phyloP scores from a whole-genome alignment of 2,888 invertebrate species.

The Synanthedon formicaeformis region DNA sequence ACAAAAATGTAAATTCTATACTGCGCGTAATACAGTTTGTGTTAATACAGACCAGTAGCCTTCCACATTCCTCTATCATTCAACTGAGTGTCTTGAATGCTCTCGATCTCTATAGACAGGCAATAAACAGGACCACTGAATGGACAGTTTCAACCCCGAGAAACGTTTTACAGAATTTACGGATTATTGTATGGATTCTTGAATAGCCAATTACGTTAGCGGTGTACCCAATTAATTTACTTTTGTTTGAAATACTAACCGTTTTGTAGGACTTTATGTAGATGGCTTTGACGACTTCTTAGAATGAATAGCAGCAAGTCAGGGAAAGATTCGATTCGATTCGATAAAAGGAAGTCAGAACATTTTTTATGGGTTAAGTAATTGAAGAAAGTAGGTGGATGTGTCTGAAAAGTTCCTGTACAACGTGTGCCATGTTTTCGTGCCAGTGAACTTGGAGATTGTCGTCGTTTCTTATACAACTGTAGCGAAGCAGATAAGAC shows the following conservation, averaged over 20 bases:
- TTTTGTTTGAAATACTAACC: background rate
- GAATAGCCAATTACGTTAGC: background rate
- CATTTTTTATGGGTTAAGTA: background rate
- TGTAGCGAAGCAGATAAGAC: slow-evolving; percentile 36
- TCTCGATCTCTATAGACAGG: background rate
- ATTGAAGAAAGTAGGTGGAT: background rate
- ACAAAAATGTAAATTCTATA: too few species aligned
- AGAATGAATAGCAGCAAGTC: background rate
- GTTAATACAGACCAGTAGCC: too few species aligned
- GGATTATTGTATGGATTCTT: background rate
- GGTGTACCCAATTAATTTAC: background rate
- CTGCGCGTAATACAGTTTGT: too few species aligned
- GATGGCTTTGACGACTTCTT: background rate
- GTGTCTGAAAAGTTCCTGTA: slow-evolving; percentile 19
- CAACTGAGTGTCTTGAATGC: background rate
- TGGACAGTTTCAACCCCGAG: background rate
- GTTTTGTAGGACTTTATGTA: background rate
- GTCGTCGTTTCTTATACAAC: slow-evolving; percentile 34
- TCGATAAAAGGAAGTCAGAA: background rate
- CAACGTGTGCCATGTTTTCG: slow-evolving; percentile 24
- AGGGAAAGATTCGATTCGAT: background rate
- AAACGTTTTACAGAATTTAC: background rate
- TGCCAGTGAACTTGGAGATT: slow-evolving; percentile 50
- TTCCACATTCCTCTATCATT: background rate
- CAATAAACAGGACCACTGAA: background rate